Conservation (phyloP, 2,113 vertebrate genomes). For the Terrapene triunguis region DNA sequence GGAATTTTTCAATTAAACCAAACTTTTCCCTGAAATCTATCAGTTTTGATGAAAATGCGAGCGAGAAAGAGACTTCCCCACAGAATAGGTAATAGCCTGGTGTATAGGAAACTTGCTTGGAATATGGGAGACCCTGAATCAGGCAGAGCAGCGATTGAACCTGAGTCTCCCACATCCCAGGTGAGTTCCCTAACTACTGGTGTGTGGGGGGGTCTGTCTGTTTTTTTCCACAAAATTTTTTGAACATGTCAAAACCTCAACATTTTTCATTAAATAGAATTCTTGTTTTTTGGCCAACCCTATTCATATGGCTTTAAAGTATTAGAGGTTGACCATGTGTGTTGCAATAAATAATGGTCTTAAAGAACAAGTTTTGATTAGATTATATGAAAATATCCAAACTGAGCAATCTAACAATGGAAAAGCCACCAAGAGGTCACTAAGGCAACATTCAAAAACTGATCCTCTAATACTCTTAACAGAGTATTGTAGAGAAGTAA, state of each 20-base stretch:
- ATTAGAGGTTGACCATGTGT: background rate
- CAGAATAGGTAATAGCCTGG: background rate
- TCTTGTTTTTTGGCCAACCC: background rate
- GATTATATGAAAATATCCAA: background rate
- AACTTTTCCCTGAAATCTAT: background rate
- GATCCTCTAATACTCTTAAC: background rate
- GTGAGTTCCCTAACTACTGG: background rate
- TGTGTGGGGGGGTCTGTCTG: background rate
- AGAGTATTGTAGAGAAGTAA: background rate
- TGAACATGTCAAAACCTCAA: background rate
- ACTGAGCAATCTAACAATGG: background rate
- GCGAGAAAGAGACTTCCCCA: background rate
- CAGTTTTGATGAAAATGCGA: background rate
- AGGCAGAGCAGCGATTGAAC: background rate
- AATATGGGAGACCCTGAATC: background rate
- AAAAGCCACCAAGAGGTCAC: background rate
- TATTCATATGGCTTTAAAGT: background rate
- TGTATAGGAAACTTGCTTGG: background rate
- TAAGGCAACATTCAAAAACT: background rate
- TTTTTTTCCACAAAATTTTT: background rate
- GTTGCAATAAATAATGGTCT: background rate
- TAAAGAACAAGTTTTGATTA: background rate
- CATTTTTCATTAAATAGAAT: background rate
- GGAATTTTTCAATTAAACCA: background rate
- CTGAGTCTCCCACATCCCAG: background rate